Conservation (phyloP, 2,113 vertebrate species). For the Clarias gariepinus region DNA sequence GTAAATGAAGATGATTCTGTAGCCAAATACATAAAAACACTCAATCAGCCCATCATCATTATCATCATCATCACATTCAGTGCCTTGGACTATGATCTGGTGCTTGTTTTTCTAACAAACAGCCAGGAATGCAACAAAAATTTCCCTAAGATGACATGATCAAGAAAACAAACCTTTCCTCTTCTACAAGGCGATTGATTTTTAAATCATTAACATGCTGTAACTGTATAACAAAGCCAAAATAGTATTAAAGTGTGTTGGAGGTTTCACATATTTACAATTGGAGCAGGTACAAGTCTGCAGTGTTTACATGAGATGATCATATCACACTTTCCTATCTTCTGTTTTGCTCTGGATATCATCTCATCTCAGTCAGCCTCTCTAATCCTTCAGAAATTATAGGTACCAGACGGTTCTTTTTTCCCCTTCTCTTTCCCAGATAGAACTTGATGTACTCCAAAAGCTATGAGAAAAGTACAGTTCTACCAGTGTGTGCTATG, state of each 20-base stretch:
- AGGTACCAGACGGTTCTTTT: neutral
- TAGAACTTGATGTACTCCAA: neutral
- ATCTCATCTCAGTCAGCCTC: neutral
- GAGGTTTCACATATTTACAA: neutral
- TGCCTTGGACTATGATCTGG: neutral
- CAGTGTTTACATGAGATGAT: neutral
- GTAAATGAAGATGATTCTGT: neutral
- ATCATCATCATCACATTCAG: too few species aligned
- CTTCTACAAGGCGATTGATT: too few species aligned
- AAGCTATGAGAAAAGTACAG: neutral
- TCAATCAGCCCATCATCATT: neutral
- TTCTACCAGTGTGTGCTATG: neutral
- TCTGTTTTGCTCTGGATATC: neutral
- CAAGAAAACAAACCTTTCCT: too few species aligned
- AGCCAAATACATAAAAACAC: neutral
- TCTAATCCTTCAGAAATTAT: neutral
- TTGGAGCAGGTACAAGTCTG: too few species aligned
- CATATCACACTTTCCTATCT: neutral
- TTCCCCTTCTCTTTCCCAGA: neutral
- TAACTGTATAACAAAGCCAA: neutral
- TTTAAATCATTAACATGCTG: too few species aligned
- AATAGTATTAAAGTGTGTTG: neutral
- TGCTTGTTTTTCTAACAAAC: too few species aligned
- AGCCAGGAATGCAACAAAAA: neutral
- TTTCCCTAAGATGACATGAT: neutral